phyloP scores from a whole-genome alignment of 1,140 invertebrate species.

The Galendromus occidentalis region DNA sequence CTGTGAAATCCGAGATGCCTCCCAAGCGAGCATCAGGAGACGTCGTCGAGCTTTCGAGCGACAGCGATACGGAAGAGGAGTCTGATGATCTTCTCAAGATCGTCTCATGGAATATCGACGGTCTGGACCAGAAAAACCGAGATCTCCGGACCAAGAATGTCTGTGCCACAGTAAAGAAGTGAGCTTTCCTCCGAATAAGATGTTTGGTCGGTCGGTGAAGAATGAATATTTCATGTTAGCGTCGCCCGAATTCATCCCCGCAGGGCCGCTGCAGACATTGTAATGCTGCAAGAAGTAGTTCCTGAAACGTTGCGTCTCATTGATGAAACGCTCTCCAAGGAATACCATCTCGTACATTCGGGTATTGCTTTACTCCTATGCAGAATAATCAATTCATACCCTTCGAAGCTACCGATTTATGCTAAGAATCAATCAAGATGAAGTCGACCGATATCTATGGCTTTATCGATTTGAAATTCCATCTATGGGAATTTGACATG shows the following conservation, averaged over 20 bases:
- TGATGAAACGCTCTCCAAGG: slow-evolving; percentile 23
- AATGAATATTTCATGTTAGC: no score
- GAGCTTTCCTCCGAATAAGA: no score
- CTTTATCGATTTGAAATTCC: no score
- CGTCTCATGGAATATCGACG: slow-evolving; percentile 43
- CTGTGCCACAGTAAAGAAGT: slow-evolving; percentile 33
- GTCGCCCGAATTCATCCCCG: slow-evolving; percentile 14
- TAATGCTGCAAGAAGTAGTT: slow-evolving; percentile 43
- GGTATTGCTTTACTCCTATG: no score
- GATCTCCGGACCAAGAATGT: slow-evolving; percentile 34
- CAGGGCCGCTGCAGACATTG: slow-evolving; percentile 37
- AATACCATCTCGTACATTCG: slow-evolving; percentile 26
- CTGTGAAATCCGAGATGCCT: no score
- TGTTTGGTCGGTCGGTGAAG: no score
- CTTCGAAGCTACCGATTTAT: no score
- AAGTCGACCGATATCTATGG: no score
- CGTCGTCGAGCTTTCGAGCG: background rate
- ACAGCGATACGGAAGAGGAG: slow-evolving; percentile 15
- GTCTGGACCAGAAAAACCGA: slow-evolving; percentile 35
- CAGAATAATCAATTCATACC: no score
- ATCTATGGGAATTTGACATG: no score
- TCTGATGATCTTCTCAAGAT: slow-evolving; percentile 25
- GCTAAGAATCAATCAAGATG: no score
- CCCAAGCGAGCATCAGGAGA: no score
- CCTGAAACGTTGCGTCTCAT: slow-evolving; percentile 28